Evolutionary conservation across 2,113 vertebrate species (phyloP).

Genomic region (Lamprologus lemairii): DNA sequence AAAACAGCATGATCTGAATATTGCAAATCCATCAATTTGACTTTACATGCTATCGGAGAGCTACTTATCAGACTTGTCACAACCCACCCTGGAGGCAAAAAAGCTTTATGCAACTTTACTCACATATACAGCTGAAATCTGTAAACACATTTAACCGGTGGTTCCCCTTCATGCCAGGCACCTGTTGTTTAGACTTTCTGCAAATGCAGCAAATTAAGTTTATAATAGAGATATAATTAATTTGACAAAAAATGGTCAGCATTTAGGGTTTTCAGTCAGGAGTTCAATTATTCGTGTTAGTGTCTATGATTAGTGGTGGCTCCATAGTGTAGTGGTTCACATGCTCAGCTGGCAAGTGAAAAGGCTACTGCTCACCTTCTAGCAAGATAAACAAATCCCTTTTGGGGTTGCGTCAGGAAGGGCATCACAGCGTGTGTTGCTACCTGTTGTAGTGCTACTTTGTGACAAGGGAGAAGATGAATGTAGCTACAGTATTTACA

Average conservation of each 20-base stretch:
- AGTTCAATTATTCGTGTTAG: not conserved
- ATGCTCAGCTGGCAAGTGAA: not conserved
- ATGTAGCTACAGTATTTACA: not conserved
- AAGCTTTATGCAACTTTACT: not conserved
- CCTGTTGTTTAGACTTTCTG: not conserved
- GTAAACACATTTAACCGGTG: not conserved
- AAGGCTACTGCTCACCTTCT: not conserved
- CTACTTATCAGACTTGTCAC: not conserved
- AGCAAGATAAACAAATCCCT: not conserved
- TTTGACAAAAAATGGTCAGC: not conserved
- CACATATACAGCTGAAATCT: not conserved
- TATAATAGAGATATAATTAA: not conserved
- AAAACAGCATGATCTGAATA: not conserved
- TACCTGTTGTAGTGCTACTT: not conserved
- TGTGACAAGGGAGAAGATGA: not conserved
- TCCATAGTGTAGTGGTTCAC: not conserved
- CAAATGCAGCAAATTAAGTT: not conserved
- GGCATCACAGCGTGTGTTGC: not conserved
- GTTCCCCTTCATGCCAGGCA: not conserved
- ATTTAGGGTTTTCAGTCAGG: not conserved
- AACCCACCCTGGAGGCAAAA: not conserved
- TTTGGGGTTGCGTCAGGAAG: not conserved
- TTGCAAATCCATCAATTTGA: not conserved
- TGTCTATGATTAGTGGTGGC: accelerated
- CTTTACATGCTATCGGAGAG: not conserved